Percentiles rank a stretch among this genome's conserved stretches.
phyloP scores from a whole-genome alignment of 2,113 vertebrate species.

The Nothobranchius furzeri region DNA sequence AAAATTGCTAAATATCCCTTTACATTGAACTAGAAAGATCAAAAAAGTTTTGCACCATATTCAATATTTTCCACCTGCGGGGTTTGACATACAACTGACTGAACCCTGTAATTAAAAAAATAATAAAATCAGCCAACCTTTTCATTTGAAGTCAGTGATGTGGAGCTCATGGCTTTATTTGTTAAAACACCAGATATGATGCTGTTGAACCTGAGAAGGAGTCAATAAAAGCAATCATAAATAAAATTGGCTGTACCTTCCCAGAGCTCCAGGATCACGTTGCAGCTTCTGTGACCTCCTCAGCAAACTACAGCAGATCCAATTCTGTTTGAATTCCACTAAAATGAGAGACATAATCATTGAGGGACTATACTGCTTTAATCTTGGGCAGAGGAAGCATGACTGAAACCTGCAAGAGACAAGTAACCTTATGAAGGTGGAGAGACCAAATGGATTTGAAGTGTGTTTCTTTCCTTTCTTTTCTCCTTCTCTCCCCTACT shows the following conservation, averaged over 20 bases:
- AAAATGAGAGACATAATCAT: conserved; percentile 1
- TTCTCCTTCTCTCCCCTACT: background rate
- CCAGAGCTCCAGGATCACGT: background rate
- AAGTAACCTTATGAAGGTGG: background rate
- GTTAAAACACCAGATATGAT: background rate
- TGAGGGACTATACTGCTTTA: conserved; percentile 2
- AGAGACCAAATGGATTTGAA: background rate
- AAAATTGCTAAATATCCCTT: too few relatives aligned
- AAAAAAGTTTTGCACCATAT: too few relatives aligned
- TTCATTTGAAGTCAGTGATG: background rate
- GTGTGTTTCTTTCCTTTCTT: background rate
- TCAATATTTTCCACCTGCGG: background rate
- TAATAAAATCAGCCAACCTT: background rate
- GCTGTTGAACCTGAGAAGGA: background rate
- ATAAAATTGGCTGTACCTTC: background rate
- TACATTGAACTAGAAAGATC: too few relatives aligned
- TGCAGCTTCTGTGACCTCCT: background rate
- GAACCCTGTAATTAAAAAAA: background rate
- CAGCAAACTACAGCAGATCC: background rate
- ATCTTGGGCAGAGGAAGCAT: background rate
- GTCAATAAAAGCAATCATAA: background rate
- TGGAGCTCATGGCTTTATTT: background rate
- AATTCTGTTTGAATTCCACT: background rate
- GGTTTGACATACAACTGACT: background rate
- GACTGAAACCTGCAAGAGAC: conserved; percentile 9